Base-by-base conservation (phyloP, 2,888 invertebrate genomes). In the Andricus curvator region DNA sequence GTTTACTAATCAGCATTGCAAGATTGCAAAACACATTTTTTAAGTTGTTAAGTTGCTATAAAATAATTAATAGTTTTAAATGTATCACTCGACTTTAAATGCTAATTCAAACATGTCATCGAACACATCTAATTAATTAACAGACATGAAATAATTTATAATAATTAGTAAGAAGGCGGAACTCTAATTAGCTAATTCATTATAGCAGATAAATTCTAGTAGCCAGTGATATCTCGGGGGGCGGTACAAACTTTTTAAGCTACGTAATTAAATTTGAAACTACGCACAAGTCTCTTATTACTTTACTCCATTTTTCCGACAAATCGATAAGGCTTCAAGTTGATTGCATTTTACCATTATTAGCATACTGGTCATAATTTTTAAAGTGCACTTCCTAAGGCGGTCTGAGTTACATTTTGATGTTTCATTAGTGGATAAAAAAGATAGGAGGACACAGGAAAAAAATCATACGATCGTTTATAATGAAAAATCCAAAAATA, bases 121-220 rank as follows among this genome's bases (percentile, higher is more conserved):
- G 37, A 33, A 74, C 74, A n/a, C n/a, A n/a, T 15, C n/a, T 33
- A 33, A 74, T 56, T n/a, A 74, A n/a, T 51, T 13, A 37, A 22
- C n/a, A 56, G 22, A 37, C 51, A n/a, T 33, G 56, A 56, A 56
- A 6, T 33, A 56, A 74, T 56, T 74, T 74, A 56, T 64, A 64
- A 29, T 33, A 13, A 48, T 5, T 74, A 51, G 15, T n/a, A 74
- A 56, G 37, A 74, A 60, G 74, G n/a, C 33, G 29, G n/a, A 9
- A 56, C 56, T 37, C 33, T 74, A 22, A 74, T 74, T 74, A 74
- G n/a, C 37, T 60, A 56, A 60, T 74, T 74, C n/a, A 37, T 74
- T 56, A 60, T 37, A 56, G 17, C n/a, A 74, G 29, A 70, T 70
- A 37, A 37, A 74, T 60, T 74, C 56, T 74, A 37, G 56, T 33